Conservation (phyloP, 2,797 vertebrate genomes). For the Characodon lateralis region DNA sequence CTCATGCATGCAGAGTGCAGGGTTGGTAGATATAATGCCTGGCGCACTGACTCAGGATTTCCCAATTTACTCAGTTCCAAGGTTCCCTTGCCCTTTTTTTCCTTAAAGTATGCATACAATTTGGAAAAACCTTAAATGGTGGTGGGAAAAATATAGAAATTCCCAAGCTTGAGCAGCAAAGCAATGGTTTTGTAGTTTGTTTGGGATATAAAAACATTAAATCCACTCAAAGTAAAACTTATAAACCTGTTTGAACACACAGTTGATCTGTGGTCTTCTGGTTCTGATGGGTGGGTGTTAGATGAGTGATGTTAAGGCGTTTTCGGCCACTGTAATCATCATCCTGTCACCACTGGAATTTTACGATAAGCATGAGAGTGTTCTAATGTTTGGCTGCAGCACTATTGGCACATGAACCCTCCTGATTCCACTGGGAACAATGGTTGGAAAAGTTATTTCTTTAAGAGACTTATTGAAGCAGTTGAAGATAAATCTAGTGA, state of each 20-base stretch:
- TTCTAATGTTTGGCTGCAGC: conserved; percentile 15
- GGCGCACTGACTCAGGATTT: conserved; percentile 22
- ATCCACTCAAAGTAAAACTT: background rate
- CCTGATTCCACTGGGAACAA: conserved; percentile 10
- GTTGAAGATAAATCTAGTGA: background rate
- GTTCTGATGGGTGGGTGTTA: background rate
- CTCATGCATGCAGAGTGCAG: conserved; percentile 50
- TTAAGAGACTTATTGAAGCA: background rate
- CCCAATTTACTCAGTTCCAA: conserved; percentile 5
- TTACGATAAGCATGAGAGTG: conserved; percentile 53
- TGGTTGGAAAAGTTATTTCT: background rate
- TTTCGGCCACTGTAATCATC: conserved; percentile 53
- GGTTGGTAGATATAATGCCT: conserved; percentile 39
- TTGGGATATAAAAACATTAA: background rate
- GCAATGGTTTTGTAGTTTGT: background rate
- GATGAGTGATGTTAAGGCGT: conserved; percentile 19
- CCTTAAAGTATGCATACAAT: background rate
- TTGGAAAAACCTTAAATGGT: background rate
- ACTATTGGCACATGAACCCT: background rate
- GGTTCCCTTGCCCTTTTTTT: background rate
- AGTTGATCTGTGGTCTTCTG: background rate
- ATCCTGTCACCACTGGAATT: conserved; percentile 43
- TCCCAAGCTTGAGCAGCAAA: background rate
- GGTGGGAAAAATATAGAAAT: background rate
- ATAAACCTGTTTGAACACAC: background rate